Base-by-base conservation (phyloP, 53 echinoderm and acorn worm species). In the Paracentrotus lividus region DNA sequence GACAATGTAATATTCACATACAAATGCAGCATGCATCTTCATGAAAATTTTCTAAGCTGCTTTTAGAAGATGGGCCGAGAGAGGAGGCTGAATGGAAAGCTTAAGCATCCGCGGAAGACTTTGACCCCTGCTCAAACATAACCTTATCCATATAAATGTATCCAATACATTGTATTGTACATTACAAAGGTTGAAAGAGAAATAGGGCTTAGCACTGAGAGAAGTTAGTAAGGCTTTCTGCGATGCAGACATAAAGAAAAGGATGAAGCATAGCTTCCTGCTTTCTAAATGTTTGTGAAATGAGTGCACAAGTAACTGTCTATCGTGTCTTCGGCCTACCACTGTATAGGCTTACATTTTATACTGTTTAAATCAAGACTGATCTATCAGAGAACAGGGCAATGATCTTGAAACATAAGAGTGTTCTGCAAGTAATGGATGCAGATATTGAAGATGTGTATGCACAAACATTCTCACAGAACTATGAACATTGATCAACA, bases 51-150 rank as follows among this genome's bases (percentile, higher is more conserved):
- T 13, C 53, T 13, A 53, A 10, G 12, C 53, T 13, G 15, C 23
- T 87, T 8, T 21, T 23, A 14, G 20, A 87, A 87, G 87, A 51
- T 24, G 94, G 97, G 97, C 93, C 95, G 88, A 95, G 94, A 15
- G 95, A 97, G 77, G 72, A 59, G 42, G 95, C 95, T 54, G 95
- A 95, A 5, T 95, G 95, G 89, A 93, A 59, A 88, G 54, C 95
- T 6, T 92, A 53, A n/a, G n/a, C n/a, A n/a, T n/a, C n/a, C n/a
- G n/a, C n/a, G n/a, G n/a, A n/a, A n/a, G n/a, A n/a, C n/a, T n/a
- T n/a, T n/a, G n/a, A n/a, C n/a, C n/a, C n/a, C n/a, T n/a, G n/a
- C n/a, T n/a, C n/a, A n/a, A n/a, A n/a, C n/a, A n/a, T n/a, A n/a
- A n/a, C n/a, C n/a, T 40, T 68, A 93, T 94, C 67, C 91, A 8